Percentiles rank a stretch among this genome's conserved stretches.
These are phyloP conservation scores for Lagopus leucura DNA, from an alignment of 2,113 vertebrate species.

Conservation along the genomic window DNA sequence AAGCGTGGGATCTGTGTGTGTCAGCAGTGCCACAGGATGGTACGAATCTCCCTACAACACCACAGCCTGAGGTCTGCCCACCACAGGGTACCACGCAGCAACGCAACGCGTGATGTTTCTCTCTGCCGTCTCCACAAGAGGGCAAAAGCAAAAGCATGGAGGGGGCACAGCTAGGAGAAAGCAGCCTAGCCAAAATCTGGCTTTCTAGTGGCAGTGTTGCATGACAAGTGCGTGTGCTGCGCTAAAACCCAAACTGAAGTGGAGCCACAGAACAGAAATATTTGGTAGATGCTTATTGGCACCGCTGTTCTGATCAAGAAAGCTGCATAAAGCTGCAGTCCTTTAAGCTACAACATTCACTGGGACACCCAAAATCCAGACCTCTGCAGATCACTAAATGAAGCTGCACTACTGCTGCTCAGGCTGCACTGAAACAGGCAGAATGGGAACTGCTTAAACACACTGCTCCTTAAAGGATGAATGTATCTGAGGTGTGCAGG, in stretches of 20 bases:
- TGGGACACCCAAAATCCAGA: neutral
- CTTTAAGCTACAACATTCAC: neutral
- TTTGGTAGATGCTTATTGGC: accelerated
- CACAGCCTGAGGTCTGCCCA: too few species aligned
- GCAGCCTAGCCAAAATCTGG: neutral
- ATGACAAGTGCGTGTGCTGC: accelerated
- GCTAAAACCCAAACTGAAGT: neutral
- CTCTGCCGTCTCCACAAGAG: neutral
- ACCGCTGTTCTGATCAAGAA: neutral
- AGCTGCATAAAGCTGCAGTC: too few species aligned
- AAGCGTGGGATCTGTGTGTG: accelerated
- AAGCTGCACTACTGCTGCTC: neutral
- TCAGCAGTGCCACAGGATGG: neutral
- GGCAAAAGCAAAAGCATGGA: neutral
- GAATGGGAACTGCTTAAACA: neutral
- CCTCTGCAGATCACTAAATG: neutral
- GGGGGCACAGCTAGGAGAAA: neutral
- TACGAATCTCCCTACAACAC: neutral
- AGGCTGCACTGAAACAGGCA: neutral
- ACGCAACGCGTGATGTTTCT: accelerated
- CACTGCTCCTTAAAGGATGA: accelerated
- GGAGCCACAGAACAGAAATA: neutral
- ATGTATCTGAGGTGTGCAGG: accelerated
- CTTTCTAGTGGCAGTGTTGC: neutral
- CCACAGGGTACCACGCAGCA: accelerated